Base-by-base conservation (phyloP, 2,797 vertebrate genomes). In the Myripristis murdjan region DNA sequence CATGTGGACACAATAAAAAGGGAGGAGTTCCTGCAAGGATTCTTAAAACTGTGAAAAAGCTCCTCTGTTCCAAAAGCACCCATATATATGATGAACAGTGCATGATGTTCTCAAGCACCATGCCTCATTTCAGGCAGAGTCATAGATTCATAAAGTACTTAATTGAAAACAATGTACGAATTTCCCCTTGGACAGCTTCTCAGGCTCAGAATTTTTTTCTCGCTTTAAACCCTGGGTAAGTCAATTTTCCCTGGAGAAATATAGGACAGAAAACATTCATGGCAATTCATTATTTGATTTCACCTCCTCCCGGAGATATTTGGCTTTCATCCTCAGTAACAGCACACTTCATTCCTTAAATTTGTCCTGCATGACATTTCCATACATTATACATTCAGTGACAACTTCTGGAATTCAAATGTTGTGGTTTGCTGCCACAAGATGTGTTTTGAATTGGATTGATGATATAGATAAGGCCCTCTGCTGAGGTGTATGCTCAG, bases 401-500 rank as follows among this genome's bases (percentile, higher is more conserved):
- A 24, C 47, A 49, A 64, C 52, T 6, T 47, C n/a, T 35, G 4
- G 20, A 28, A 65, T 73, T 65, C 28, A 75, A 31, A 53, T 49
- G 59, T 22, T 51, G 58, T 60, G 67, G 33, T 41, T 63, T 23
- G 24, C 47, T 39, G 16, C 24, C 44, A 48, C 57, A 41, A 12
- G 46, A 48, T 43, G 47, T 54, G 49, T 75, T 70, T 71, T 37
- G 52, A 33, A 43, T 57, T 41, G 71, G 44, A 69, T 49, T 62
- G 65, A 77, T 71, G 60, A 64, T 68, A 52, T 44, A 58, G 49
- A 82, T 64, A 35, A 60, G 47, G 37, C 66, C 20, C 22, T 39
- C 44, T 55, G 64, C 60, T 53, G 72, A 63, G 70, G 44, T 81
- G 64, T 67, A 59, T 71, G 57, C 46, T 59, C 37, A 68, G 70